Percentiles rank a stretch among this genome's conserved stretches.
These are phyloP conservation scores for Hermetia illucens DNA, from an alignment of 1,140 invertebrate species.

Conservation along the genomic window DNA sequence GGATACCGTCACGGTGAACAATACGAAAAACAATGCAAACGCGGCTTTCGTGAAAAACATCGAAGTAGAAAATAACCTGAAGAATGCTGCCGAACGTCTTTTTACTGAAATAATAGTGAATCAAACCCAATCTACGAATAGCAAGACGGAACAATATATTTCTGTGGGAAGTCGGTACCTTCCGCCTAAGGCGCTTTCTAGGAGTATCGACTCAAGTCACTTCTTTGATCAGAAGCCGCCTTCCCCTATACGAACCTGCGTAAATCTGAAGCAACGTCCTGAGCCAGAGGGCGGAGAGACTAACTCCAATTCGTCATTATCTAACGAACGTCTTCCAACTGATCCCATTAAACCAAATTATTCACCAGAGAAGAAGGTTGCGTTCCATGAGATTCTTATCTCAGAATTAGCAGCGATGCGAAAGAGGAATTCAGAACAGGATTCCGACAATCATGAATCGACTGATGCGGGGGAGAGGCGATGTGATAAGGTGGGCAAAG, in stretches of 20 bases:
- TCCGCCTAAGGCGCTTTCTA: constrained; percentile 1
- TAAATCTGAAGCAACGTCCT: constrained; percentile 7
- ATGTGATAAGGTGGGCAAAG: too few relatives aligned
- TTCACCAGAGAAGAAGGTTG: constrained; percentile 22
- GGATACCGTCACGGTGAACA: too few relatives aligned
- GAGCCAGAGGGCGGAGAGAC: constrained; percentile 3
- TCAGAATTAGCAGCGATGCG: constrained; percentile 29
- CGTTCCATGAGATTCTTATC: constrained; percentile 29
- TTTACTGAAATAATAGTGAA: constrained; percentile 29
- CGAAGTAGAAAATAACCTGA: constrained; percentile 27
- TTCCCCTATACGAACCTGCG: background rate
- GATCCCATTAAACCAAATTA: constrained; percentile 12
- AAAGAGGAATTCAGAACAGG: constrained; percentile 7
- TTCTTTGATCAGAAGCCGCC: background rate
- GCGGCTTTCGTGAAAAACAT: constrained; percentile 23
- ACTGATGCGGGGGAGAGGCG: too few relatives aligned
- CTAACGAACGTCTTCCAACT: constrained; percentile 1
- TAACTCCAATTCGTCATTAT: too few relatives aligned
- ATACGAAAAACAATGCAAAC: too few relatives aligned
- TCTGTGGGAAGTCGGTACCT: background rate
- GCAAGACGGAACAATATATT: constrained; percentile 6
- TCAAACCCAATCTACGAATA: constrained; percentile 18
- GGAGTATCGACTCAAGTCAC: constrained; percentile 7
- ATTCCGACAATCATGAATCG: too few relatives aligned
- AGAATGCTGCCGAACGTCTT: constrained; percentile 26